Base-by-base conservation (phyloP, 2,797 vertebrate species). In the Kryptolebias ocellatus region DNA sequence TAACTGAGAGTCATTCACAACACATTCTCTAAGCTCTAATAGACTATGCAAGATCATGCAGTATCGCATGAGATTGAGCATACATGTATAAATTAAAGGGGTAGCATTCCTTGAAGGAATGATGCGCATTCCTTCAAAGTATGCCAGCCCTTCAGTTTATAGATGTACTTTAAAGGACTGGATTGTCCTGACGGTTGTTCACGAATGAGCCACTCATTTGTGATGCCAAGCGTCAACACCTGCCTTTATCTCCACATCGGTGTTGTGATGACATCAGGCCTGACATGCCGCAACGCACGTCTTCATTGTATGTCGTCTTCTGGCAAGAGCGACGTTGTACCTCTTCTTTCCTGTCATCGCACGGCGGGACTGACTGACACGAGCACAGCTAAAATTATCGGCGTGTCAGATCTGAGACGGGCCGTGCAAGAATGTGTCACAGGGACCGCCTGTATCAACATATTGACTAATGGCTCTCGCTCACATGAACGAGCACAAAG, bases 361-460 rank as follows among this genome's bases (percentile, higher is more conserved):
- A 59, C 67, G 45, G 67, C 4, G 1, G 18, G 60, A 27, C 55
- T 12, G 69, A 76, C 71, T 65, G 75, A 79, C 82, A 72, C 28
- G 51, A 67, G 62, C 31, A 3, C 24, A 34, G 71, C 82, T 86
- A 83, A 83, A 88, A 84, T 83, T 71, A 87, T 86, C 81, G 57
- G 64, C 61, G 27, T 16, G 51, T 58, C 76, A 54, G 71, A 88
- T 84, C 71, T 64, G 70, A 83, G 79, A 67, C 70, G 67, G 74
- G 79, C 84, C 37, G 72, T 60, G 53, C 60, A 67, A 72, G 81
- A 87, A 86, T 79, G 74, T 86, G 83, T 76, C 77, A 78, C 65
- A 84, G 78, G 81, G 88, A 82, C 77, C 11, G 70, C 56, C 78
- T 84, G 81, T 60, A 57, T 84, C 79, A 84, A 83, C 88, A 86